Percentiles rank a stretch among this genome's conserved stretches.
These are phyloP conservation scores for Aleiodes sp. DNA, from an alignment of 1,140 invertebrate genomes.

Conservation along the genomic window DNA sequence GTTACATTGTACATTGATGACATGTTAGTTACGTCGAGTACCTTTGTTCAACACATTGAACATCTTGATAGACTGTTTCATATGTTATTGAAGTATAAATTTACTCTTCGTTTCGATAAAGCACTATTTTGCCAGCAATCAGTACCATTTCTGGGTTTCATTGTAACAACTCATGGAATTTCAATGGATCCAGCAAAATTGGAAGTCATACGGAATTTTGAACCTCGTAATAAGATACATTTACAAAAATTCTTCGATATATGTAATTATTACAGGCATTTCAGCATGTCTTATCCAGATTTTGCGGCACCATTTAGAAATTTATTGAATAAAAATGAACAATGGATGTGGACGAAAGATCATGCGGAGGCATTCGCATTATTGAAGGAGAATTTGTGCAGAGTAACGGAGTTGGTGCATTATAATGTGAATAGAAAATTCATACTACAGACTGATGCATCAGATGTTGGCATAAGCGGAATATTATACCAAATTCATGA, in stretches of 20 bases:
- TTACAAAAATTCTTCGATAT: not conserved
- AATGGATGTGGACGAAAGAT: not conserved
- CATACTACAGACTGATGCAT: constrained; percentile 5
- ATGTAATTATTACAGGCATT: not conserved
- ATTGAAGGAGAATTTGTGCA: not conserved
- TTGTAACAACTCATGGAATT: not conserved
- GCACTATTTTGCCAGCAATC: not conserved
- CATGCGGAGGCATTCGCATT: not conserved
- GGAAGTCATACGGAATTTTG: not conserved
- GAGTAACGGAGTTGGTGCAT: not conserved
- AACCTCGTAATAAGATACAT: not conserved
- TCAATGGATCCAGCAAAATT: not conserved
- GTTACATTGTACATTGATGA: not conserved
- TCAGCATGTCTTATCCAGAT: not conserved
- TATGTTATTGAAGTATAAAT: not conserved
- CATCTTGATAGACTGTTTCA: not conserved
- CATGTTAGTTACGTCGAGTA: not conserved
- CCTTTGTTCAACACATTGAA: not conserved
- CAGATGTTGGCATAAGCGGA: not conserved
- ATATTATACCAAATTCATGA: not conserved
- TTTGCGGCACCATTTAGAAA: not conserved
- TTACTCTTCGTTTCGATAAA: not conserved
- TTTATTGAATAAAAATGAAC: not conserved
- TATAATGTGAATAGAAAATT: not conserved
- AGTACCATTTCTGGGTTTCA: not conserved